These are phyloP conservation scores for Penaeus japonicus DNA, from an alignment of 1,140 invertebrate species.

Conservation along the genomic window DNA sequence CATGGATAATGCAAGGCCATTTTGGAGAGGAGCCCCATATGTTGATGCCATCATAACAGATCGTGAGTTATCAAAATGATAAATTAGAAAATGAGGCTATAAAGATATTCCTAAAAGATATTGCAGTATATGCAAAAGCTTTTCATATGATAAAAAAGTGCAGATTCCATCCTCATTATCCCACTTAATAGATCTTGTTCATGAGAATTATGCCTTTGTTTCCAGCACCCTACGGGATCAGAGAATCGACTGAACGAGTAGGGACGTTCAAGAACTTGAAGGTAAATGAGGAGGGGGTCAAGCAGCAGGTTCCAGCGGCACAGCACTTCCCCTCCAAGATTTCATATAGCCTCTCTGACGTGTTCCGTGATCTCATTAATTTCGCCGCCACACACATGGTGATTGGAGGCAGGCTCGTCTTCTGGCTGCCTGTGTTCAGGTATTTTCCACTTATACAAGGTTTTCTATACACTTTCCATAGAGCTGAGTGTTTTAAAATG, in stretches of 20 bases:
- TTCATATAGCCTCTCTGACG: slow-evolving; percentile 81
- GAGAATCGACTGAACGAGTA: slow-evolving; percentile 88
- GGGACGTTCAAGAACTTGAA: slow-evolving; percentile 68
- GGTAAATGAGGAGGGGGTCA: slow-evolving; percentile 58
- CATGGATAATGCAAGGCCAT: slow-evolving; percentile 78
- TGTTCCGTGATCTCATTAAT: slow-evolving; percentile 83
- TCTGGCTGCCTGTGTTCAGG: slow-evolving; percentile 84
- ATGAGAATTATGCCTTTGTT: neutral
- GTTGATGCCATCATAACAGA: slow-evolving; percentile 94
- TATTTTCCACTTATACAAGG: neutral
- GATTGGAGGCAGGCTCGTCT: slow-evolving; percentile 83
- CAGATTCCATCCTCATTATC: too few species aligned
- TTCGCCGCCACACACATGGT: slow-evolving; percentile 82
- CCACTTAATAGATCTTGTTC: neutral
- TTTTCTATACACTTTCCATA: too few species aligned
- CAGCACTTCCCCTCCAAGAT: slow-evolving; percentile 86
- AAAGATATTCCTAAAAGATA: neutral
- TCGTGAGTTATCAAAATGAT: slow-evolving; percentile 63
- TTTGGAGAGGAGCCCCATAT: slow-evolving; percentile 75
- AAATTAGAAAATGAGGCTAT: neutral
- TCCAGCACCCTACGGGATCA: slow-evolving; percentile 87
- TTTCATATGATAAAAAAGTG: too few species aligned
- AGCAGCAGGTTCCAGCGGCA: slow-evolving; percentile 71
- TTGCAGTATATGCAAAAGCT: too few species aligned
- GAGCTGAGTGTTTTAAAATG: too few species aligned